Evolutionary conservation across 2,888 invertebrate species (phyloP).

Genomic region (Scotopteryx bipunctaria): DNA sequence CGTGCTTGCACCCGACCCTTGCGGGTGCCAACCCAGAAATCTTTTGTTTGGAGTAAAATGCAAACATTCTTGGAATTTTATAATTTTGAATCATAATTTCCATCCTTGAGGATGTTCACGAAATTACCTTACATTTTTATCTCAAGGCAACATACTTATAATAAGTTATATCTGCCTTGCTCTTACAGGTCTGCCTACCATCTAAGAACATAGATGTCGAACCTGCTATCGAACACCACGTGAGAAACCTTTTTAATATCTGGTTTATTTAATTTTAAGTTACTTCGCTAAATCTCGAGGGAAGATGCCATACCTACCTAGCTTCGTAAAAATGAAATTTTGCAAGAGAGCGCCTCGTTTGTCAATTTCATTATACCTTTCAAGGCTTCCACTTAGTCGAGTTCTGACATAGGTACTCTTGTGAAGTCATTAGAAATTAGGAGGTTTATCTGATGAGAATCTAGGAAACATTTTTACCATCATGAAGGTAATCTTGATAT

Average conservation of each 20-base stretch:
- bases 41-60: conserved; percentile 66
- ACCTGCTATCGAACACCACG: too few species aligned
- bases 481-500: conserved; percentile 69
- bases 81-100: conserved; percentile 36
- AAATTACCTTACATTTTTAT: conserved; percentile 4
- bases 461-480: conserved; percentile 46
- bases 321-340: conserved; percentile 36
- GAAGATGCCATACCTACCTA: background rate
- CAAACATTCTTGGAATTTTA: conserved; percentile 69
- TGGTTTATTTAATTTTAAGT: background rate
- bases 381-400: conserved; percentile 41
- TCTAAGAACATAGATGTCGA: too few species aligned
- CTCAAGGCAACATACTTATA: background rate
- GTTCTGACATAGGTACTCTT: conserved; percentile 24
- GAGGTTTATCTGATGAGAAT: background rate
- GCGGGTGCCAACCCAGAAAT: conserved; percentile 58
- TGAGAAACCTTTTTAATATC: too few species aligned
- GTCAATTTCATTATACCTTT: conserved; percentile 46
- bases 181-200: too few species aligned
- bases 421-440: conserved; percentile 38
- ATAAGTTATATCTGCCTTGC: background rate
- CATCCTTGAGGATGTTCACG: conserved; percentile 3
- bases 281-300: conserved; percentile 13
- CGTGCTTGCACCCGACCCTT: conserved; percentile 76
- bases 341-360: conserved; percentile 39